These are phyloP conservation scores for Amorpha juglandis DNA, from an alignment of 2,888 invertebrate species.

Conservation along the genomic window DNA sequence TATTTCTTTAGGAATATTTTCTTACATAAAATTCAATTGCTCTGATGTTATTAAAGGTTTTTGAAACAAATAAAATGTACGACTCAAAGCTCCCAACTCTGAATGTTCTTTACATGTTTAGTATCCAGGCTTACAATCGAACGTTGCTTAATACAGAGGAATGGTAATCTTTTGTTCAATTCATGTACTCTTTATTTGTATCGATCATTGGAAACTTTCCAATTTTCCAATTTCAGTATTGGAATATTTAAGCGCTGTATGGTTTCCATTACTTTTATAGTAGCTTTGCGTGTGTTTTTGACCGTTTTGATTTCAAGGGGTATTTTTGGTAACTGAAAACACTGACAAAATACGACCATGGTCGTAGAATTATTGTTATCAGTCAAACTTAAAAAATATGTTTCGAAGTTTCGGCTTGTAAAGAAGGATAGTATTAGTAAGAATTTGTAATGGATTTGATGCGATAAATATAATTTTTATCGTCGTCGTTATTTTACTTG, in stretches of 20 bases:
- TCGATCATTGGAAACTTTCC: slow-evolving; percentile 21
- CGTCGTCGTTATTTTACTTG: too few species aligned
- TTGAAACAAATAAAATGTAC: not conserved
- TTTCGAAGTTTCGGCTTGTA: too few species aligned
- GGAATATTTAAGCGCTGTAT: slow-evolving; percentile 4
- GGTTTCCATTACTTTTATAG: not conserved
- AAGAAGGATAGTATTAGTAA: too few species aligned
- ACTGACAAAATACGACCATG: too few species aligned
- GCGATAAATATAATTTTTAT: too few species aligned
- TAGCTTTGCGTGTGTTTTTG: not conserved
- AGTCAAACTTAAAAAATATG: too few species aligned
- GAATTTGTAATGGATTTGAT: too few species aligned
- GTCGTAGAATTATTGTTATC: too few species aligned
- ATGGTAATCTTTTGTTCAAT: slow-evolving; percentile 25
- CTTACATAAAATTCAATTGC: not conserved
- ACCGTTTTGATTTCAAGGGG: not conserved
- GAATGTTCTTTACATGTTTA: slow-evolving; percentile 40
- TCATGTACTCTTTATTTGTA: slow-evolving; percentile 21
- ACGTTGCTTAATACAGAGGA: slow-evolving; percentile 38
- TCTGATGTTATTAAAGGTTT: slow-evolving; percentile 2
- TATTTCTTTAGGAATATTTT: not conserved
- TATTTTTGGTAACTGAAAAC: not conserved
- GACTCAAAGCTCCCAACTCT: slow-evolving; percentile 33
- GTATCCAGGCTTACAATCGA: slow-evolving; percentile 40
- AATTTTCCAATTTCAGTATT: slow-evolving; percentile 3